Base-by-base conservation (phyloP, 1,140 invertebrate species). In the Heliothis virescens region DNA sequence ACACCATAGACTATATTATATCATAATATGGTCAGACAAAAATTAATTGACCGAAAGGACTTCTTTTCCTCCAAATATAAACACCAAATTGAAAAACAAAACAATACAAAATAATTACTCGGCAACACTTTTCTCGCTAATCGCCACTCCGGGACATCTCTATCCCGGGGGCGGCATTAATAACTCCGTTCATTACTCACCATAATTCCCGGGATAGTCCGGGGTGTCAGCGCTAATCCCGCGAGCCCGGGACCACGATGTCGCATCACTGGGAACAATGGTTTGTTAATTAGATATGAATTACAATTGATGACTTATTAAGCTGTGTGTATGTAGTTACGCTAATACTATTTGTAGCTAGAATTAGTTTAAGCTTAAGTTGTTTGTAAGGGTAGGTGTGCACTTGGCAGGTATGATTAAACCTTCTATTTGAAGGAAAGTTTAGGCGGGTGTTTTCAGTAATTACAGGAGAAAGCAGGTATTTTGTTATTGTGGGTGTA, bases 121-220 rank as follows among this genome's bases (percentile, higher is more conserved):
- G n/a, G 26, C 59, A 75, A 74, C 55, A 74, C 57, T 69, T 41
- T 41, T 12, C 52, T 73, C 26, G 26, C 73, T 75, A 75, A 75
- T 75, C 73, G 73, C 57, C 47, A 75, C 16, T n/a, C 59, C 57
- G 41, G 59, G 59, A 62, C 52, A 26, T 73, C 26, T 55, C n/a
- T 29, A 57, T 67, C 75, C 75, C 62, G 29, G 29, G 60, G 21
- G 75, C 12, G 29, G 62, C 75, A 77, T 77, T 77, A 67, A 67
- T 77, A 77, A 77, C 75, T 50, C 29, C 48, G 75, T 77, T 52
- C 75, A 77, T 77, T 67, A 77, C 75, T 77, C 75, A 77, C 75
- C 75, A 52, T 77, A 77, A 77, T 67, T 77, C 75, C 75, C 75
- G 75, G 75, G 62, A 18, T 53, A 55, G 48, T 77, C 75, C 62